Percentiles rank a stretch among this genome's conserved stretches.
Conservation (phyloP, 2,888 invertebrate genomes). For the Zaprionus bogoriensis region DNA sequence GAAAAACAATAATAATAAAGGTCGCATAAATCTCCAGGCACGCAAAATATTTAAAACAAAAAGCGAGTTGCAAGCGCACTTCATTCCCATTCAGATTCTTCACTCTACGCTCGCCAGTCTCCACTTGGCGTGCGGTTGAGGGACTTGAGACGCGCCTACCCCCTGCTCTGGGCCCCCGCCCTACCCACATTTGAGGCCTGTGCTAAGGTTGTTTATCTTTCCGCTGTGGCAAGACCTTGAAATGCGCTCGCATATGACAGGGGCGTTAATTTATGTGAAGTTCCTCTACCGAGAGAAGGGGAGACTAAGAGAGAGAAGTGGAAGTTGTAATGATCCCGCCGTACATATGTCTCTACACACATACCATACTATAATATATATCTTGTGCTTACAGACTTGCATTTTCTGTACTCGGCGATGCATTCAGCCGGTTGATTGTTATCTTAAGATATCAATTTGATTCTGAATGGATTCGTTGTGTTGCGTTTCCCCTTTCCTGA, state of each 20-base stretch:
- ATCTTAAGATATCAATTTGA: constrained; percentile 43
- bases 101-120: constrained; percentile 10
- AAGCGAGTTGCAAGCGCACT: neutral
- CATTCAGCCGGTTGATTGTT: constrained; percentile 51
- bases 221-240: constrained; percentile 61
- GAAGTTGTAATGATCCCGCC: constrained; percentile 21
- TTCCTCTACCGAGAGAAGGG: constrained; percentile 8
- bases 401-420: constrained; percentile 27
- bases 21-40: constrained; percentile 65
- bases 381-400: constrained; percentile 8
- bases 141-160: constrained; percentile 12
- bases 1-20: constrained; percentile 17
- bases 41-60: constrained; percentile 71
- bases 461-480: constrained; percentile 3
- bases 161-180: neutral
- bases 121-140: constrained; percentile 43
- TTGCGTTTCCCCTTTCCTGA: neutral
- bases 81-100: constrained; percentile 28
- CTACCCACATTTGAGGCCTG: neutral
- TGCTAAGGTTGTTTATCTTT: constrained; percentile 43
- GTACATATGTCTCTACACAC: neutral
- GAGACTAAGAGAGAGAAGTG: too few relatives aligned
- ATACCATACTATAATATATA: neutral
- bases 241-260: constrained; percentile 67
- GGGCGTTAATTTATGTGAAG: constrained; percentile 74